Evolutionary conservation across 35 echinoderm and acorn worm genomes (phyloP), one percentile per base, ranked within the genome.

Genomic region (Hemicentrotus pulcherrimus): DNA sequence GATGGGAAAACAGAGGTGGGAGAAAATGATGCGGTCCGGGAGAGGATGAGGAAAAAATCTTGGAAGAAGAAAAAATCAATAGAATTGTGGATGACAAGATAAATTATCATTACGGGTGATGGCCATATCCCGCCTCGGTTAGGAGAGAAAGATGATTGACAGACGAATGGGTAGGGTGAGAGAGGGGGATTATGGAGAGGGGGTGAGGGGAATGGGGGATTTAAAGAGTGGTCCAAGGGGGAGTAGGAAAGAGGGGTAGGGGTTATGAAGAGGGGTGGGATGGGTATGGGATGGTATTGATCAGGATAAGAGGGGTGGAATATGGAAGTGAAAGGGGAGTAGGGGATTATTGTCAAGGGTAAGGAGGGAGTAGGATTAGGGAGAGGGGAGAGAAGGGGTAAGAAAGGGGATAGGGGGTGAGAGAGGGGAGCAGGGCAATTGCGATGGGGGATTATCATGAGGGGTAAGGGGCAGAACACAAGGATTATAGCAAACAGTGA

Each of bases 61-160:
- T 22, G 65, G 28, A 28, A 6, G 28, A 78, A 78, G 22, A 28
- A 78, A 78, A 78, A 78, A 78, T 78, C 65, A 78, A 78, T 78
- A 78, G 65, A 78, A 78, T 78, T 78, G 65, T 78, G 65, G 65
- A 78, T 78, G 65, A 78, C 65, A 78, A 78, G 65, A 78, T 78
- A 78, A 78, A 78, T 78, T 78, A 78, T 78, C 65, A 78, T 78
- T 78, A 78, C 65, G 65, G 65, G 65, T 78, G 65, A 78, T 78
- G 65, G 19, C 28, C 19, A 78, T 78, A 78, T 78, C 65, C 65
- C 65, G 65, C 65, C 65, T 78, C 5, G 65, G 19, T 78, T 22
- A 78, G 19, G 5, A n/a, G 19, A n/a, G 4, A 6, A 24, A 28
- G 22, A 78, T 78, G 65, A 78, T 78, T 78, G 65, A 78, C 65